Conservation (phyloP, 2,797 vertebrate genomes). For the Myotis daubentonii region DNA sequence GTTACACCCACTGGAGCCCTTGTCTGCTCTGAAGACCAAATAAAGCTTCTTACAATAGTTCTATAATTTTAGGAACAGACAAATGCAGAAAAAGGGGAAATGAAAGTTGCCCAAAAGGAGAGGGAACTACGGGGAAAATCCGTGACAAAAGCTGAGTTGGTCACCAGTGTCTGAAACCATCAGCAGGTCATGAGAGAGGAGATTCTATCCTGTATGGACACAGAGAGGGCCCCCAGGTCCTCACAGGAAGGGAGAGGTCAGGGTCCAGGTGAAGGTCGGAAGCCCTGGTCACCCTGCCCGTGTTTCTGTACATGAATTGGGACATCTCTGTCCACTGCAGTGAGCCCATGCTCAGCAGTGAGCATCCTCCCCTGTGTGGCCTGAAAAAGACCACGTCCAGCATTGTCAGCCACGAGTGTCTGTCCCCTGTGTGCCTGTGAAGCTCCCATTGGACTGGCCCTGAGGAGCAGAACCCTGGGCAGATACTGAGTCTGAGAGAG, state of each 20-base stretch:
- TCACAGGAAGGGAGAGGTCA: neutral
- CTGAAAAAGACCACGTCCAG: neutral
- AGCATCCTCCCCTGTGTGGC: neutral
- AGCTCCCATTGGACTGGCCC: no score
- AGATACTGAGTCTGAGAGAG: neutral
- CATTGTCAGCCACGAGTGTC: neutral
- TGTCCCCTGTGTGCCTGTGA: neutral
- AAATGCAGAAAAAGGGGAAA: rapidly evolving
- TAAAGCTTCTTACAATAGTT: rapidly evolving
- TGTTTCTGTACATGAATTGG: neutral
- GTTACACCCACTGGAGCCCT: rapidly evolving
- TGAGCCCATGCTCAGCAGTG: neutral
- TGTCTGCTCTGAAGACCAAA: neutral
- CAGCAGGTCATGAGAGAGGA: rapidly evolving
- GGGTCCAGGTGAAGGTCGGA: neutral
- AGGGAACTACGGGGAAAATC: rapidly evolving
- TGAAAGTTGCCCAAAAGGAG: neutral
- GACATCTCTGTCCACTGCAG: neutral
- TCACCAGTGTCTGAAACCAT: rapidly evolving
- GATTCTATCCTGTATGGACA: rapidly evolving
- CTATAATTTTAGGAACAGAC: neutral
- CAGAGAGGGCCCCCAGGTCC: no score
- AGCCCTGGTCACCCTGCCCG: rapidly evolving
- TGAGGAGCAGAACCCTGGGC: neutral
- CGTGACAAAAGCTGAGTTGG: no score